Conservation (phyloP, 2,797 vertebrate genomes). For the Etheostoma perlongum region DNA sequence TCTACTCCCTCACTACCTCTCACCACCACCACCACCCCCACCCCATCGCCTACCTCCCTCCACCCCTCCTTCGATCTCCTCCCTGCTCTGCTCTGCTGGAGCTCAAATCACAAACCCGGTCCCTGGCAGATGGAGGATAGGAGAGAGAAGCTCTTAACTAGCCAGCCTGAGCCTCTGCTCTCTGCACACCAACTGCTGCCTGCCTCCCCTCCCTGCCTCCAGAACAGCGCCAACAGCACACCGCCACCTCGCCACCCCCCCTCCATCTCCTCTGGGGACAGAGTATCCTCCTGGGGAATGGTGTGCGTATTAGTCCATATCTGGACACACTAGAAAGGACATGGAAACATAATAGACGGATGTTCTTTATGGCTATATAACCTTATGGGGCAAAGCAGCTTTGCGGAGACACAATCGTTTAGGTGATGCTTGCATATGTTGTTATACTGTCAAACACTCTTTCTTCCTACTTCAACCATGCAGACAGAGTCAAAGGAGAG, state of each 20-base stretch:
- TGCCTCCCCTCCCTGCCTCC: conserved; percentile 76
- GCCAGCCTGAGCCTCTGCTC: conserved; percentile 83
- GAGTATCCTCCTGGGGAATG: conserved; percentile 74
- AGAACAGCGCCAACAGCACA: conserved; percentile 69
- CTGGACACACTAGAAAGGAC: conserved; percentile 81
- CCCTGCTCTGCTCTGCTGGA: conserved; percentile 87
- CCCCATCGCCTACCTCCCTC: conserved; percentile 17
- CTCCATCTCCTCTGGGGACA: conserved; percentile 70
- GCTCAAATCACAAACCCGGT: conserved; percentile 85
- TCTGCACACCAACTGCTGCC: conserved; percentile 87
- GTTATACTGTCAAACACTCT: conserved; percentile 46
- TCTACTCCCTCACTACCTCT: conserved; percentile 5
- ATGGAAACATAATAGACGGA: conserved; percentile 77
- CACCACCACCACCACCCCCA: conserved; percentile 2
- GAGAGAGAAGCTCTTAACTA: conserved; percentile 85
- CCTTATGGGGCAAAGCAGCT: conserved; percentile 37
- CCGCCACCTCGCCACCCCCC: conserved; percentile 38
- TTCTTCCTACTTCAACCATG: conserved; percentile 34
- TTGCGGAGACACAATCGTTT: conserved; percentile 30
- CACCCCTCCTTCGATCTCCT: conserved; percentile 76
- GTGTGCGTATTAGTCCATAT: conserved; percentile 77
- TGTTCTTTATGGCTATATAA: conserved; percentile 70
- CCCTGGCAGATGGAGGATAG: conserved; percentile 87
- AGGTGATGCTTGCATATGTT: conserved; percentile 33
- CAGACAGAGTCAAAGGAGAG: conserved; percentile 5